These are phyloP conservation scores for Chymomyza fuscimana DNA, from an alignment of 2,888 invertebrate species.

Conservation along the genomic window DNA sequence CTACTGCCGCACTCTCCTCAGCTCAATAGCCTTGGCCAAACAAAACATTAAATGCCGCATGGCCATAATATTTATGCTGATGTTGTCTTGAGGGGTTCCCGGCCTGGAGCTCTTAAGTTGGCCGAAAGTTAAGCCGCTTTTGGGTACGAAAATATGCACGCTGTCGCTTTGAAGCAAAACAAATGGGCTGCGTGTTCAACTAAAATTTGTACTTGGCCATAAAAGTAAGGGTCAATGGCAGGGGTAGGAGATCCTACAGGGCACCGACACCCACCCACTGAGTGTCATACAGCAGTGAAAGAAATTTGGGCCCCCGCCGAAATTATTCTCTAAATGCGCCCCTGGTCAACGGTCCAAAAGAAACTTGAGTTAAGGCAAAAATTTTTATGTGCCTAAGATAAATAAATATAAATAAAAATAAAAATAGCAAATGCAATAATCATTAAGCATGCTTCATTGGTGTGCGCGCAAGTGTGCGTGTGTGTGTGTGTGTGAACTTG, in stretches of 20 bases:
- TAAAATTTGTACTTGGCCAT: slow-evolving; percentile 35
- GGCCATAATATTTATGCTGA: slow-evolving; percentile 45
- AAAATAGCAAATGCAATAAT: slow-evolving; percentile 66
- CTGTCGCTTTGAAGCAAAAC: slow-evolving; percentile 28
- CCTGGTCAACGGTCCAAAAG: slow-evolving; percentile 12
- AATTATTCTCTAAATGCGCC: no score
- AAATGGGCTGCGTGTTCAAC: slow-evolving; percentile 33
- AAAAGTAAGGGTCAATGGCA: slow-evolving; percentile 47
- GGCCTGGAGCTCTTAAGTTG: slow-evolving; percentile 7
- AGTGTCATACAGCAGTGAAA: no score
- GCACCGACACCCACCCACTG: no score
- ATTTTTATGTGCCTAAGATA: slow-evolving; percentile 49
- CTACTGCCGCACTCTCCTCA: neutral
- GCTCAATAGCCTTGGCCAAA: neutral
- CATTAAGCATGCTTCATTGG: slow-evolving; percentile 64
- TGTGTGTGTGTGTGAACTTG: slow-evolving; percentile 20
- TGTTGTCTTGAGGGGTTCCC: slow-evolving; percentile 23
- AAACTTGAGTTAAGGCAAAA: slow-evolving; percentile 13
- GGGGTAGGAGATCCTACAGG: slow-evolving; percentile 10
- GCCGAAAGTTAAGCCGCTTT: slow-evolving; percentile 49
- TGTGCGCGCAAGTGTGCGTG: slow-evolving; percentile 22
- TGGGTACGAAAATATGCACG: slow-evolving; percentile 45
- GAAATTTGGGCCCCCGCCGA: no score
- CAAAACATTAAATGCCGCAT: slow-evolving; percentile 44
- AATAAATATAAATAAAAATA: slow-evolving; percentile 54